phyloP scores from a whole-genome alignment of 1,140 invertebrate genomes.

The Euwallacea fornicatus region DNA sequence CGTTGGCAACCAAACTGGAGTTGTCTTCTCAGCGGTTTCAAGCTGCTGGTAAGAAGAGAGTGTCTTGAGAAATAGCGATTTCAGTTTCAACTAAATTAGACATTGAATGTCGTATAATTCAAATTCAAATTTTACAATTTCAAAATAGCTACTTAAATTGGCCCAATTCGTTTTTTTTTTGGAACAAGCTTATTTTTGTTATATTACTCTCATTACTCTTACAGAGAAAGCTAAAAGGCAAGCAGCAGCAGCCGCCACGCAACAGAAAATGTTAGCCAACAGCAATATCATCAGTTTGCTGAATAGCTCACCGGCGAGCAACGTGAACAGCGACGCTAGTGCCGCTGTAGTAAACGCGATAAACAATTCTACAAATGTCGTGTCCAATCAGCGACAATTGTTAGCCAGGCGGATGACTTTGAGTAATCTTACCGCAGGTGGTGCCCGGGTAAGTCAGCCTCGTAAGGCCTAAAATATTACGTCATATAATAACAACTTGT shows the following conservation, averaged over 20 bases:
- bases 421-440: constrained; percentile 45
- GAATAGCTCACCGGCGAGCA: constrained; percentile 70
- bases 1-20: constrained; percentile 75
- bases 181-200: too few species aligned
- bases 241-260: constrained; percentile 54
- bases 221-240: constrained; percentile 48
- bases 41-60: constrained; percentile 58
- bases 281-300: constrained; percentile 66
- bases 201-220: constrained; percentile 13
- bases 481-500: background rate
- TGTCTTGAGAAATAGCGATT: background rate
- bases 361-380: constrained; percentile 45
- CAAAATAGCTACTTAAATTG: too few species aligned
- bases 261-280: constrained; percentile 50
- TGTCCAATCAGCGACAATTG: constrained; percentile 46
- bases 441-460: constrained; percentile 14
- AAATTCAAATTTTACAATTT: too few species aligned
- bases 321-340: constrained; percentile 59
- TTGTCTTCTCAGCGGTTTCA: constrained; percentile 77
- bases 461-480: background rate
- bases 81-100: too few species aligned
- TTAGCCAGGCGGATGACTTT: constrained; percentile 50
- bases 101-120: background rate
- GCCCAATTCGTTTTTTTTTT: too few species aligned
- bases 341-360: constrained; percentile 51